Base-by-base conservation (phyloP, 2,888 invertebrate genomes). In the Ischnura elegans region DNA sequence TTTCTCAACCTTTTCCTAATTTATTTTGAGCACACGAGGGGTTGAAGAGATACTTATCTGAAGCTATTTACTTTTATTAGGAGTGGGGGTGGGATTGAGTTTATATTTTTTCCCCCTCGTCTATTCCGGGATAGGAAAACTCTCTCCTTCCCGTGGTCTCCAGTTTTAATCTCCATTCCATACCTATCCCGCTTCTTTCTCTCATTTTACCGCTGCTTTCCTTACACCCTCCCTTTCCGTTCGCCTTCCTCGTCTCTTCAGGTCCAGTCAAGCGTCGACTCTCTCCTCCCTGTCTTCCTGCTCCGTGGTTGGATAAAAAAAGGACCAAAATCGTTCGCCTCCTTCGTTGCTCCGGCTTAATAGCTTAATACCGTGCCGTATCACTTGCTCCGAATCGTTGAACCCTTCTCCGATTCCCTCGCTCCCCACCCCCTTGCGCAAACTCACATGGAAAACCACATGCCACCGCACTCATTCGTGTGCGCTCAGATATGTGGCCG, bases 291-390 rank as follows among this genome's bases (percentile, higher is more conserved):
- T 13, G n/a, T n/a, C 25, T 61, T n/a, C n/a, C 61, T 19, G 0
- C 19, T 51, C 47, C 51, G 13, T 3, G 16, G 42, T 85, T 43
- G 42, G 16, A 42, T 19, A 85, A 86, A 45, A n/a, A 46, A 46
- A 86, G 2, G 10, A 86, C 45, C 46, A 21, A n/a, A 6, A 46
- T 25, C 86, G 6, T 43, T 45, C 86, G 46, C 86, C 86, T 86
- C 19, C 43, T 43, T n/a, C n/a, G 25, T 86, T 21, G 21, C 25
- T 16, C 45, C 21, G 45, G 86, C 61, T 66, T 90, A 90, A 90
- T 90, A 90, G 90, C 43, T 90, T 90, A 90, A 90, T 90, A 90
- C 66, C 90, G 90, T 90, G 61, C 90, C 90, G 61, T 90, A 90
- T 90, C 61, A 61, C 90, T 90, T n/a, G 90, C 90, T 66, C 43